A percentile compares a stretch with the other conserved stretches of the same genome.
Conservation (phyloP, 2,797 vertebrate species). For the Melanogrammus aeglefinus region DNA sequence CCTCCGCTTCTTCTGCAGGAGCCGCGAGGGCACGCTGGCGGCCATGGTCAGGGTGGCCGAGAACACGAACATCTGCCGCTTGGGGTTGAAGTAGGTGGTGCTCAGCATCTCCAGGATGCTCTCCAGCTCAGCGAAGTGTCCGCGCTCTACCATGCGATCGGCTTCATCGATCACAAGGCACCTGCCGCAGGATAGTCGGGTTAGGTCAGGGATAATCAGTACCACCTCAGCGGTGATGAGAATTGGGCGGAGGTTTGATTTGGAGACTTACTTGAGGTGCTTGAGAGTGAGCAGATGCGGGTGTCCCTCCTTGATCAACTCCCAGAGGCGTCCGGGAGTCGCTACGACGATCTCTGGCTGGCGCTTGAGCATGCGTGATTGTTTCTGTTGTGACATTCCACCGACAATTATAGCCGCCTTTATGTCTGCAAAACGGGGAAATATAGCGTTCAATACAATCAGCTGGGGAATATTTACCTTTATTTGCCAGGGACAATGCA, state of each 20-base stretch:
- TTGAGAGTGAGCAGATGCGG: constrained; percentile 84
- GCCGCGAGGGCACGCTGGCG: constrained; percentile 79
- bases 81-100: constrained; percentile 83
- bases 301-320: constrained; percentile 86
- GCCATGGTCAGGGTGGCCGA: constrained; percentile 92
- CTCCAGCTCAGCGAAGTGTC: constrained; percentile 92
- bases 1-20: constrained; percentile 87
- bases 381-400: constrained; percentile 93
- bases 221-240: not conserved
- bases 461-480: no score
- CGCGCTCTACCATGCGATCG: constrained; percentile 95
- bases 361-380: constrained; percentile 83
- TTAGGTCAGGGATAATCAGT: not conserved
- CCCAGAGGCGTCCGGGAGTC: constrained; percentile 94
- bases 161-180: constrained; percentile 97
- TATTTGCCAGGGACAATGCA: no score
- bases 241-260: not conserved
- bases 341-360: constrained; percentile 91
- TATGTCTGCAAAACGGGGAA: constrained; percentile 75
- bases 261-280: constrained; percentile 79
- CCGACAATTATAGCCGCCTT: constrained; percentile 90
- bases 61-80: constrained; percentile 91
- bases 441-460: constrained; percentile 8
- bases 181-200: constrained; percentile 61
- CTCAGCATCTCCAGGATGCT: constrained; percentile 89